Conservation (phyloP, 2,113 vertebrate genomes). For the Osmerus mordax region DNA sequence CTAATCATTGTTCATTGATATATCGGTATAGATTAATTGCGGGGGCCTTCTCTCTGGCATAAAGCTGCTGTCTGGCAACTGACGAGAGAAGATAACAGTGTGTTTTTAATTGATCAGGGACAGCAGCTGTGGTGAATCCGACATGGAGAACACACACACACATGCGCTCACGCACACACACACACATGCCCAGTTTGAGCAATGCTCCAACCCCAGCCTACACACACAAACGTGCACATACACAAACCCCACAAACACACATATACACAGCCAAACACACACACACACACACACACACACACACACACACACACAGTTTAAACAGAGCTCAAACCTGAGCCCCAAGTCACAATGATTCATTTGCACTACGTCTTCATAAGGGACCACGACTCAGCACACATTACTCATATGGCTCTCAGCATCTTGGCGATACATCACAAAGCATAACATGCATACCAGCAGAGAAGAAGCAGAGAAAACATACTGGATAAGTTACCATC, state of each 20-base stretch:
- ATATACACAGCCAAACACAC: neutral
- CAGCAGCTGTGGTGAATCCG: slow-evolving; percentile 14
- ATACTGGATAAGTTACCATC: too few relatives aligned
- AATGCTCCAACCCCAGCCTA: slow-evolving; percentile 29
- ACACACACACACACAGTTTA: neutral
- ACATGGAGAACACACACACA: neutral
- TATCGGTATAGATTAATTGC: slow-evolving; percentile 35
- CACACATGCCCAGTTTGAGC: neutral
- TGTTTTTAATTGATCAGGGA: slow-evolving; percentile 48
- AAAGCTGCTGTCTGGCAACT: slow-evolving; percentile 27
- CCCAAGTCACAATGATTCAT: slow-evolving; percentile 36
- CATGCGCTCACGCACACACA: neutral
- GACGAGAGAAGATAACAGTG: slow-evolving; percentile 30
- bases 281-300: neutral
- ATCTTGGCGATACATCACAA: slow-evolving; percentile 10
- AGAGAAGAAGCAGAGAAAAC: too few relatives aligned
- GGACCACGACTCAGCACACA: neutral
- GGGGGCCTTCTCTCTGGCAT: slow-evolving; percentile 26
- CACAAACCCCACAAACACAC: neutral
- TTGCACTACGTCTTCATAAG: slow-evolving; percentile 13
- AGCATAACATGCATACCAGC: too few relatives aligned
- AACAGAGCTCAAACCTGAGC: slow-evolving; percentile 31
- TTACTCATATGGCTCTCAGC: neutral
- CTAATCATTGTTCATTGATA: slow-evolving; percentile 9
- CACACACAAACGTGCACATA: neutral